Percentiles rank a stretch among this genome's conserved stretches.
Conservation (phyloP, 1,140 invertebrate species). For the Drosophila lacteicornis region DNA sequence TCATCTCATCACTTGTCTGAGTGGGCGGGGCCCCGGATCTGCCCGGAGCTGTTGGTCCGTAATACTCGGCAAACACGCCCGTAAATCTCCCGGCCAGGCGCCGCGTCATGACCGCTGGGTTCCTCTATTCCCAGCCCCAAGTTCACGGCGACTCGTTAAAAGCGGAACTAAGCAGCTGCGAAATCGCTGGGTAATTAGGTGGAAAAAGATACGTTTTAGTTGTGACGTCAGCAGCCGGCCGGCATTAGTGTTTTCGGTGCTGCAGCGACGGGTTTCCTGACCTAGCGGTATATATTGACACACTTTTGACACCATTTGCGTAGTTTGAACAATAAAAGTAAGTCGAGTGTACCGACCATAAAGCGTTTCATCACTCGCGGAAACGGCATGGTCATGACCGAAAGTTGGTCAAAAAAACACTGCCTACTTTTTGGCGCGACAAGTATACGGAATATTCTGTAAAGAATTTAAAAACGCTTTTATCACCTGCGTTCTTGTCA, state of each 20-base stretch:
- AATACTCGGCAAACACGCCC: slow-evolving; percentile 20
- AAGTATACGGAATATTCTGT: background rate
- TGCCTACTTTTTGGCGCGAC: background rate
- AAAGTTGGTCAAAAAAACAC: background rate
- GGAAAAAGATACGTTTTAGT: slow-evolving; percentile 1
- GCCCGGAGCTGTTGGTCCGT: slow-evolving; percentile 27
- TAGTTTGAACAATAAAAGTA: slow-evolving; percentile 19
- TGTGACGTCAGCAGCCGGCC: slow-evolving; percentile 10
- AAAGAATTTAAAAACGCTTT: background rate
- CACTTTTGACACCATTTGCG: slow-evolving; percentile 4
- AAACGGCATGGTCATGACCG: background rate
- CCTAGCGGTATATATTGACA: slow-evolving; percentile 29
- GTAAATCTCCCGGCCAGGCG: slow-evolving; percentile 29
- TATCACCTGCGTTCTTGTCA: too few species aligned
- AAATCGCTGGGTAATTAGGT: slow-evolving; percentile 10
- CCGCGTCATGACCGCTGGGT: slow-evolving; percentile 7
- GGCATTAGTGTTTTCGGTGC: background rate
- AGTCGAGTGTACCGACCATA: background rate
- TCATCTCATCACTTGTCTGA: slow-evolving; percentile 19
- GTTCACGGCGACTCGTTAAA: slow-evolving; percentile 9
- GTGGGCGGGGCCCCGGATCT: slow-evolving; percentile 5
- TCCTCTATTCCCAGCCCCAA: slow-evolving; percentile 6
- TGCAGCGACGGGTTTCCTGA: slow-evolving; percentile 34
- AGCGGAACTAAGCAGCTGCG: slow-evolving; percentile 12
- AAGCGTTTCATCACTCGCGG: background rate